Conservation (phyloP, 2,888 invertebrate species). For the Calliscelio sp. region DNA sequence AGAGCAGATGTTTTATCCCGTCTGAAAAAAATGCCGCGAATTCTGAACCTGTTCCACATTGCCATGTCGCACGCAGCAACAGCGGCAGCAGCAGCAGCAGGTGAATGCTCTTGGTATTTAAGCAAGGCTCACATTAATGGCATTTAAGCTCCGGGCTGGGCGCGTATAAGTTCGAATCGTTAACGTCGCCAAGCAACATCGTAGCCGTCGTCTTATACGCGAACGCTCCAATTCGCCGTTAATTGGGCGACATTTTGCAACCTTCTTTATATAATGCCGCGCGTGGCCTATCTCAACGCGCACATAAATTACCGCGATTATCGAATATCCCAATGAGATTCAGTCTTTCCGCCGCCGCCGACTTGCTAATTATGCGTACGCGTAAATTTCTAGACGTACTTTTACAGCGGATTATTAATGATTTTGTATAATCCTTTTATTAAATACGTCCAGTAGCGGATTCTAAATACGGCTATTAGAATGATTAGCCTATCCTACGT, state of each 20-base stretch:
- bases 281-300: constrained; percentile 78
- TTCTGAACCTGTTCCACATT: constrained; percentile 57
- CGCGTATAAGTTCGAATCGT: constrained; percentile 65
- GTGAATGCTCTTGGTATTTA: constrained; percentile 66
- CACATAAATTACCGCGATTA: constrained; percentile 84
- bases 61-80: constrained; percentile 60
- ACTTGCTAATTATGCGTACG: too few relatives aligned
- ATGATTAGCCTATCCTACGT: too few relatives aligned
- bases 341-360: constrained; percentile 72
- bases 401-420: too few relatives aligned
- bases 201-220: constrained; percentile 59
- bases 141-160: constrained; percentile 46
- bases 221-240: constrained; percentile 75
- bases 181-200: constrained; percentile 61
- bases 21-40: constrained; percentile 56
- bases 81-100: constrained; percentile 44
- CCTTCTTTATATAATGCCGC: constrained; percentile 77
- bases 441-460: too few relatives aligned
- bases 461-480: too few relatives aligned
- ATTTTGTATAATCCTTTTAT: too few relatives aligned
- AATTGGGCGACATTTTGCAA: constrained; percentile 84
- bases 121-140: constrained; percentile 61
- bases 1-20: constrained; percentile 54
- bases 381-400: too few relatives aligned
- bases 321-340: constrained; percentile 78